A percentile compares a stretch with the other conserved stretches of the same genome.
Conservation (phyloP, 2,113 vertebrate species). For the Urocitellus parryii region DNA sequence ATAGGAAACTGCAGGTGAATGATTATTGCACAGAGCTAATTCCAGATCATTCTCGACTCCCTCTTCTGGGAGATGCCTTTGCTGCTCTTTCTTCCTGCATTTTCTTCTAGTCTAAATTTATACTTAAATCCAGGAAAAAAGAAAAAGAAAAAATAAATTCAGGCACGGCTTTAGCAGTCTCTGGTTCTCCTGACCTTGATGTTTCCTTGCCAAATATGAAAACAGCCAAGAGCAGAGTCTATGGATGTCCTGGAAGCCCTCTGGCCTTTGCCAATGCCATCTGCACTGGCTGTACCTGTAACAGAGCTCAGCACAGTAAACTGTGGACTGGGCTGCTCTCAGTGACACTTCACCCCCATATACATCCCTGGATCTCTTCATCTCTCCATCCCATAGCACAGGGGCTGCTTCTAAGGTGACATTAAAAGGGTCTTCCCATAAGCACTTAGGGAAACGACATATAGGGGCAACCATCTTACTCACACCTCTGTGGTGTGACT, state of each 20-base stretch:
- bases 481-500: neutral
- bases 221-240: neutral
- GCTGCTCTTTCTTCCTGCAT: neutral
- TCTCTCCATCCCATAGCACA: neutral
- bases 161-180: neutral
- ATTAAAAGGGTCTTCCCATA: neutral
- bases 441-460: neutral
- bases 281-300: neutral
- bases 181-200: neutral
- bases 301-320: neutral
- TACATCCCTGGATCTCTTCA: neutral
- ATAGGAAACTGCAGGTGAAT: neutral
- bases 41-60: neutral
- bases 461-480: too few relatives aligned
- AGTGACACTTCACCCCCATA: rapidly evolving
- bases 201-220: neutral
- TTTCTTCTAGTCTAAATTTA: neutral
- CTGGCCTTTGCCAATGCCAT: neutral
- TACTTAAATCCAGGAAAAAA: neutral
- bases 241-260: neutral
- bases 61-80: neutral
- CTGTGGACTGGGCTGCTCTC: neutral
- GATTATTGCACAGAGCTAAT: neutral
- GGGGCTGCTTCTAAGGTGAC: neutral
- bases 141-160: too few relatives aligned